A percentile compares a stretch with the other conserved stretches of the same genome.
Conservation (phyloP, 2,113 vertebrate species). For the Trogon surrucura region DNA sequence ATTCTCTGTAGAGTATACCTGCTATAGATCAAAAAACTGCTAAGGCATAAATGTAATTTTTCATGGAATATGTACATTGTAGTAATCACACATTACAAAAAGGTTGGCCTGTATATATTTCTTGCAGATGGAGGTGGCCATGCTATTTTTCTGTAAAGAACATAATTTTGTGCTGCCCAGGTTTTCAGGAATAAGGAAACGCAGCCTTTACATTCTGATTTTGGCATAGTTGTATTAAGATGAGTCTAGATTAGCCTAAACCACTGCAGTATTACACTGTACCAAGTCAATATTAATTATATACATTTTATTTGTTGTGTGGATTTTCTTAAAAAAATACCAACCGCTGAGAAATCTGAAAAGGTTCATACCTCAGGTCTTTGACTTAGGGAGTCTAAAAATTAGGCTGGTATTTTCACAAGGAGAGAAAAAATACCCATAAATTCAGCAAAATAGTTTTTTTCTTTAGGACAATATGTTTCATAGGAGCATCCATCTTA, state of each 20-base stretch:
- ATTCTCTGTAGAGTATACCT: not conserved
- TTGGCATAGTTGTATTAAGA: not conserved
- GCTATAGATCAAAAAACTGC: not conserved
- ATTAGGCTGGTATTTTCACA: not conserved
- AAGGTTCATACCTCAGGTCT: not conserved
- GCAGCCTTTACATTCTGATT: not conserved
- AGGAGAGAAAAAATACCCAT: not conserved
- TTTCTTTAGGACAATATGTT: not conserved
- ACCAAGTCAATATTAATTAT: not conserved
- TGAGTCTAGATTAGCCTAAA: not conserved
- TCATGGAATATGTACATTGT: not conserved
- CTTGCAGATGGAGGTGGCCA: not conserved
- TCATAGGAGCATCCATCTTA: not conserved
- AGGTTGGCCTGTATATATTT: not conserved
- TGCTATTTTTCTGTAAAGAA: not conserved
- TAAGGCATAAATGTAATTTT: not conserved
- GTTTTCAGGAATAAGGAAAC: not conserved
- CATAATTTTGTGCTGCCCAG: not conserved
- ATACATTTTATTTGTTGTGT: too few species aligned
- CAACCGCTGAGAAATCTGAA: not conserved
- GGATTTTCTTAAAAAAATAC: not conserved
- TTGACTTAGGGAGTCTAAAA: not conserved
- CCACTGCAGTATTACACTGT: not conserved
- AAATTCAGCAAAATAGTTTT: not conserved
- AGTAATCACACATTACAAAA: not conserved